These are phyloP conservation scores for Anagrus nilaparvatae DNA, from an alignment of 1,140 invertebrate genomes.

Conservation along the genomic window DNA sequence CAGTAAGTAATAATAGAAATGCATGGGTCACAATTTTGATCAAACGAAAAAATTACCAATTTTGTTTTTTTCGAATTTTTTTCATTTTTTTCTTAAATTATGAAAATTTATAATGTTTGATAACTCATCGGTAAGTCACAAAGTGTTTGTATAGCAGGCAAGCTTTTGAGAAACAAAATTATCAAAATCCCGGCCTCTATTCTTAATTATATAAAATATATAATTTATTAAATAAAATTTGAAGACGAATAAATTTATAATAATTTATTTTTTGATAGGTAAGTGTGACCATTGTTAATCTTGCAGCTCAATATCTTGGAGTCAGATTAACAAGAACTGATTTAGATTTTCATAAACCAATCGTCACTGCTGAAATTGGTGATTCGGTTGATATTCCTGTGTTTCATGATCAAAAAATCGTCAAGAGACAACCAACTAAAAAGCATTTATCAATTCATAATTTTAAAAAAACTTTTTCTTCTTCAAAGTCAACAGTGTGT, in stretches of 20 bases:
- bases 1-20: conserved; percentile 44
- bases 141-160: background rate
- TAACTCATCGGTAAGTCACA: too few species aligned
- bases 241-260: background rate
- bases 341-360: conserved; percentile 53
- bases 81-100: too few species aligned
- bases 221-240: too few species aligned
- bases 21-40: background rate
- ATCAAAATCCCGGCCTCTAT: too few species aligned
- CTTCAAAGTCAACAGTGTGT: conserved; percentile 32
- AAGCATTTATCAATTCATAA: conserved; percentile 26
- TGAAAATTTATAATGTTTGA: too few species aligned
- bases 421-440: conserved; percentile 33
- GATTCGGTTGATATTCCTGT: conserved; percentile 34
- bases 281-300: conserved; percentile 53
- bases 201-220: too few species aligned
- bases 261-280: conserved; percentile 39
- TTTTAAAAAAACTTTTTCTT: conserved; percentile 23
- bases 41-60: background rate
- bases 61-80: too few species aligned
- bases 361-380: conserved; percentile 56
- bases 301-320: conserved; percentile 56
- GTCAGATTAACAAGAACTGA: conserved; percentile 54
- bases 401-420: conserved; percentile 28
- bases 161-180: background rate